Evolutionary conservation across 2,888 invertebrate species (phyloP).

Genomic region (Thyatira batis): DNA sequence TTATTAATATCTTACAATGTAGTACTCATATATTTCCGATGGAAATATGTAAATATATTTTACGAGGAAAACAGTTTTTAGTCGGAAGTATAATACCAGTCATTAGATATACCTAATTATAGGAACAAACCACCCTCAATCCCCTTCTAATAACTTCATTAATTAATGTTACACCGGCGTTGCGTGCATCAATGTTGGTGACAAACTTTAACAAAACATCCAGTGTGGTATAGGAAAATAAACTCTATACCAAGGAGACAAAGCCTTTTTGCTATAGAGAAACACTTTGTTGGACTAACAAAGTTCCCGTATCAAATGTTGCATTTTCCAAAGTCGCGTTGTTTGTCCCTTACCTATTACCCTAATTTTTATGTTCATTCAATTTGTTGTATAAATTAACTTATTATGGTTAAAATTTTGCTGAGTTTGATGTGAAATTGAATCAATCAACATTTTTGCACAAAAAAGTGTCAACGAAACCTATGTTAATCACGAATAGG

Average conservation of each 20-base stretch:
- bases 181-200: slow-evolving; percentile 32
- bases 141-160: neutral
- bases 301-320: slow-evolving; percentile 15
- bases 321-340: slow-evolving; percentile 5
- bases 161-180: slow-evolving; percentile 18
- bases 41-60: neutral
- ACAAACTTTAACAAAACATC: slow-evolving; percentile 16
- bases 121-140: neutral
- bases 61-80: neutral
- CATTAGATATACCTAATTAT: neutral
- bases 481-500: too few species aligned
- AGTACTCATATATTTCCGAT: too few species aligned
- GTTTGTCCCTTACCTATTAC: slow-evolving; percentile 16
- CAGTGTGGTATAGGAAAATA: neutral
- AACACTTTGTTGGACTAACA: neutral
- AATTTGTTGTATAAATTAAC: slow-evolving; percentile 12
- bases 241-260: neutral
- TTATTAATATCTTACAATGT: too few species aligned
- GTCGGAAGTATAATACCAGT: neutral
- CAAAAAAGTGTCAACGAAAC: too few species aligned
- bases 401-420: too few species aligned
- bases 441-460: too few species aligned
- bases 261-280: neutral
- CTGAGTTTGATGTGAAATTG: too few species aligned
- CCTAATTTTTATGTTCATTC: too few species aligned